These are phyloP conservation scores for Epinephelus coioides DNA, from an alignment of 2,797 vertebrate species.

Conservation along the genomic window DNA sequence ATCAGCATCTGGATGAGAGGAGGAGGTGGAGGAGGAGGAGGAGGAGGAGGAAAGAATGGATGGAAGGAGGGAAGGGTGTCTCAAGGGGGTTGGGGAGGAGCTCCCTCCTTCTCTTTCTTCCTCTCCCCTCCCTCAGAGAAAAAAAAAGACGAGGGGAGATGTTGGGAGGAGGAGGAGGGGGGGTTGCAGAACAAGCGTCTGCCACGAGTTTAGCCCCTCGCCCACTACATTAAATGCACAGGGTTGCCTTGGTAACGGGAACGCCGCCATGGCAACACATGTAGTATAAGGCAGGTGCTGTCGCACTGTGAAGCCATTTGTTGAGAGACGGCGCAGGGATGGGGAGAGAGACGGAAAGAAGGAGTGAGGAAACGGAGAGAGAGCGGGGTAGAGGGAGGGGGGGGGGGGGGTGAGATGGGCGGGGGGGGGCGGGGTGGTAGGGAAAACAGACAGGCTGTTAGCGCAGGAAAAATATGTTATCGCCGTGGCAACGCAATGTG, in stretches of 20 bases:
- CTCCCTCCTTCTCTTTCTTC: constrained; percentile 21
- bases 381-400: constrained; percentile 61
- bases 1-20: constrained; percentile 81
- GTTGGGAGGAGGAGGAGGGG: not conserved
- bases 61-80: constrained; percentile 58
- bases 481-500: constrained; percentile 90
- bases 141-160: constrained; percentile 25
- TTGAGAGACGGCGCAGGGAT: constrained; percentile 64
- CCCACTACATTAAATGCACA: constrained; percentile 88
- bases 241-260: constrained; percentile 90
- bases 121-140: constrained; percentile 16
- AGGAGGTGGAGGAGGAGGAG: constrained; percentile 48
- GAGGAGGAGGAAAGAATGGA: constrained; percentile 54
- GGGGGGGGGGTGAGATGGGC: constrained; percentile 33
- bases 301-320: constrained; percentile 91
- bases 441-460: constrained; percentile 92
- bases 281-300: constrained; percentile 90
- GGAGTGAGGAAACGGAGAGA: constrained; percentile 15
- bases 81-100: constrained; percentile 65
- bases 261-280: constrained; percentile 91
- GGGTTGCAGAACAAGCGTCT: constrained; percentile 63
- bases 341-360: constrained; percentile 32
- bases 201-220: constrained; percentile 87
- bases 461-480: constrained; percentile 90
- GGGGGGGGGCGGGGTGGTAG: constrained; percentile 54